A percentile compares a stretch with the other conserved stretches of the same genome.
Evolutionary conservation across 2,113 vertebrate species (phyloP).

Genomic region (Bolborhynchus lineola): DNA sequence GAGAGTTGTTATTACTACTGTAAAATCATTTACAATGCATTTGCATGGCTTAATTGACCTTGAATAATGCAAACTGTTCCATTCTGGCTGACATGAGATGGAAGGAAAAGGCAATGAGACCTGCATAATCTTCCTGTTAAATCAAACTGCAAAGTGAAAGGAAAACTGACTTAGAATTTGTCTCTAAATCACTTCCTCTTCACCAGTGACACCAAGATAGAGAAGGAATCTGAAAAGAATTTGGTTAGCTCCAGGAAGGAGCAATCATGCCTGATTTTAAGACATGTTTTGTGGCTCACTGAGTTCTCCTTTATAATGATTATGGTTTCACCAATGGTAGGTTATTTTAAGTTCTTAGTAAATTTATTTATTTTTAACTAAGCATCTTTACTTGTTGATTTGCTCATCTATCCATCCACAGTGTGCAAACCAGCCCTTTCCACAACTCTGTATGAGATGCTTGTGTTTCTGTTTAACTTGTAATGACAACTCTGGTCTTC

Average conservation of each 20-base stretch:
- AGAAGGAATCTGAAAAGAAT: not conserved
- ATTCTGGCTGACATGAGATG: not conserved
- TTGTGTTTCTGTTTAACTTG: not conserved
- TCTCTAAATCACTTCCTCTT: not conserved
- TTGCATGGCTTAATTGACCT: constrained; percentile 55
- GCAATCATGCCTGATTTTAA: not conserved
- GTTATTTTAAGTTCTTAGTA: not conserved
- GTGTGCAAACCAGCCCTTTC: not conserved
- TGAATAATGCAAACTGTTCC: constrained; percentile 45
- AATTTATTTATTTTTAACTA: not conserved
- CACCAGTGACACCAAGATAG: not conserved
- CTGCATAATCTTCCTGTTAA: constrained; percentile 29
- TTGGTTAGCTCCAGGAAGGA: not conserved
- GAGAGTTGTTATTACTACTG: constrained; percentile 20
- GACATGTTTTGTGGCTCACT: not conserved
- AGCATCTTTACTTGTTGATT: not conserved
- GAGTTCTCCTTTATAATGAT: not conserved
- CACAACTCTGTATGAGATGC: not conserved
- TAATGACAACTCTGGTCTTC: not conserved
- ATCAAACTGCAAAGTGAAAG: constrained; percentile 4
- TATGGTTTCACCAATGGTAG: not conserved
- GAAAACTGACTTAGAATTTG: not conserved
- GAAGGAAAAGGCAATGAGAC: constrained; percentile 18
- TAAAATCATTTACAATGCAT: constrained; percentile 52
- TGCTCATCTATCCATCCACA: not conserved